Conservation (phyloP, 2,797 vertebrate genomes). For the Sebastes oblongus region DNA sequence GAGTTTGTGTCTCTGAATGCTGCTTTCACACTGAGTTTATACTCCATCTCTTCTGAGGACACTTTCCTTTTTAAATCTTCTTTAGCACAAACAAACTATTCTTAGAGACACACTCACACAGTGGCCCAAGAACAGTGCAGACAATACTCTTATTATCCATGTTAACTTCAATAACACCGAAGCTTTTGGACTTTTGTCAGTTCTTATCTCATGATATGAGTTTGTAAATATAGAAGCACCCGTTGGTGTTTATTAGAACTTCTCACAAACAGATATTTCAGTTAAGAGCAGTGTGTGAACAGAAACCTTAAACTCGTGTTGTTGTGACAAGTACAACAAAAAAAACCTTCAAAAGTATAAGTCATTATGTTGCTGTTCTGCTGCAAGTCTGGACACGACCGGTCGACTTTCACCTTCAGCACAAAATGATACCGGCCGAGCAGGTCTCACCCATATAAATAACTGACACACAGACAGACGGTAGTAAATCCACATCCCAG, state of each 20-base stretch:
- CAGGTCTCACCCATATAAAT: background rate
- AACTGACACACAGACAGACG: background rate
- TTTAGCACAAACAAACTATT: background rate
- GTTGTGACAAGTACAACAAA: background rate
- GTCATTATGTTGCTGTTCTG: background rate
- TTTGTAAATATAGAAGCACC: background rate
- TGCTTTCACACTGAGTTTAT: too few relatives aligned
- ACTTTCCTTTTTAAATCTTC: background rate
- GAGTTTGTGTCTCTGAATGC: too few relatives aligned
- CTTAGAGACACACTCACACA: background rate
- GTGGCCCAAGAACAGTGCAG: background rate
- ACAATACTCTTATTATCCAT: background rate
- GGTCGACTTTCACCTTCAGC: background rate
- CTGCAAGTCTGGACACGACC: constrained; percentile 45
- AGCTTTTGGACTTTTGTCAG: background rate
- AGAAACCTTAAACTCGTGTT: background rate
- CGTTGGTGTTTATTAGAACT: background rate
- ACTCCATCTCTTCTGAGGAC: background rate
- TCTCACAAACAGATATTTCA: background rate
- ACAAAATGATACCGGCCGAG: constrained; percentile 3
- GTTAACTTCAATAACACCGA: background rate
- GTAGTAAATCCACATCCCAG: background rate
- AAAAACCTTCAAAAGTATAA: background rate
- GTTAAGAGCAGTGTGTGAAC: constrained; percentile 1
- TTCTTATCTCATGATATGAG: too few relatives aligned